Conservation (phyloP, 2,797 vertebrate species). For the Coreius guichenoti region DNA sequence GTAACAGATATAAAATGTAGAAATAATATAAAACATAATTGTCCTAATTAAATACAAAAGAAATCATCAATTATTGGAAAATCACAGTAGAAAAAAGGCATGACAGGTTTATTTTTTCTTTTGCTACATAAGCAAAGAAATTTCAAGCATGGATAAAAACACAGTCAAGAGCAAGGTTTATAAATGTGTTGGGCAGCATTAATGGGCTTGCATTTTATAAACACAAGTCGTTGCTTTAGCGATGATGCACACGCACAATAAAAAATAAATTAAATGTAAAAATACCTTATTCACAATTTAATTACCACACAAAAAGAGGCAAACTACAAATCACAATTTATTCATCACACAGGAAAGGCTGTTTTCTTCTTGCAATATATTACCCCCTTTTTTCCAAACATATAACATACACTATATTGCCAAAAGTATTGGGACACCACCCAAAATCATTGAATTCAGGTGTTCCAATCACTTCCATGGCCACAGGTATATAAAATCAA, state of each 20-base stretch:
- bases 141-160: background rate
- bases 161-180: background rate
- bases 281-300: constrained; percentile 23
- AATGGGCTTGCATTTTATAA: background rate
- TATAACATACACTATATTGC: background rate
- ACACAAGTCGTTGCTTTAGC: background rate
- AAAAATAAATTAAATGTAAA: constrained; percentile 1
- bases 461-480: too few relatives aligned
- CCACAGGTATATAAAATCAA: too few relatives aligned
- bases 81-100: constrained; percentile 22
- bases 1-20: background rate
- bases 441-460: too few relatives aligned
- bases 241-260: background rate
- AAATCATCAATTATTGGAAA: background rate
- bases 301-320: constrained; percentile 7
- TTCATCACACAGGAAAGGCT: constrained; percentile 26
- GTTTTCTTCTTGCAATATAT: constrained; percentile 8
- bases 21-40: constrained; percentile 6
- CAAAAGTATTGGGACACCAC: too few relatives aligned
- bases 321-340: constrained; percentile 34
- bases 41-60: background rate
- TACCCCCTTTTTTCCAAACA: background rate
- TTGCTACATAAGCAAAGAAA: background rate
- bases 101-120: background rate
- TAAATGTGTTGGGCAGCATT: constrained; percentile 21